Evolutionary conservation across 2,888 invertebrate genomes (phyloP).

Genomic region (Drosophila mimetica): DNA sequence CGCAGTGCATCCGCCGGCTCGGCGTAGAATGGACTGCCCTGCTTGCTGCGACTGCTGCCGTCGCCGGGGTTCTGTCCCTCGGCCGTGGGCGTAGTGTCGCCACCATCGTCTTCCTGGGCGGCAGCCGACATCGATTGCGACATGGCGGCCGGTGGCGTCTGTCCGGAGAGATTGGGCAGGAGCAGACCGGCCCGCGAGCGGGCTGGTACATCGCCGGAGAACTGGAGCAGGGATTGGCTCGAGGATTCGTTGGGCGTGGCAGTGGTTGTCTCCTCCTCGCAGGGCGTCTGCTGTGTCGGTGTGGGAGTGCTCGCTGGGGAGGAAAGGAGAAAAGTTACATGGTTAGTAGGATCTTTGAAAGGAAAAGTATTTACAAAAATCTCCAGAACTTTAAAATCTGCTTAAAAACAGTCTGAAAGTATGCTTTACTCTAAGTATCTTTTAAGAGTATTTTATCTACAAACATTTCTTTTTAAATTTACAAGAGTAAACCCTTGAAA

Average conservation of each 20-base stretch:
- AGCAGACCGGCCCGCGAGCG: slow-evolving; percentile 11
- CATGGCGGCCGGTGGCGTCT: slow-evolving; percentile 44
- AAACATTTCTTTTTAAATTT: no score
- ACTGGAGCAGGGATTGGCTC: slow-evolving; percentile 78
- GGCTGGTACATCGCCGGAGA: slow-evolving; percentile 77
- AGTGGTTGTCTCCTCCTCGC: slow-evolving; percentile 72
- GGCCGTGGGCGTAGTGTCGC: slow-evolving; percentile 82
- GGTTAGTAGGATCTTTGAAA: background rate
- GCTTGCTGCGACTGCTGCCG: slow-evolving; percentile 85
- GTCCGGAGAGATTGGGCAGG: slow-evolving; percentile 14
- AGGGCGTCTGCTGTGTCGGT: slow-evolving; percentile 83
- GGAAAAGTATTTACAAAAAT: background rate
- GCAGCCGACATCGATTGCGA: slow-evolving; percentile 71
- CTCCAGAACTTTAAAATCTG: background rate
- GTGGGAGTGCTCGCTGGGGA: slow-evolving; percentile 86
- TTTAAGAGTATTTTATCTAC: no score
- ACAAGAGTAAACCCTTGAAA: no score
- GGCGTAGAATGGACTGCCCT: slow-evolving; percentile 94
- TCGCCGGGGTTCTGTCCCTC: slow-evolving; percentile 60
- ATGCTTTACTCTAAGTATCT: no score
- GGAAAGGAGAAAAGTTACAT: background rate
- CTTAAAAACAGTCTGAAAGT: background rate
- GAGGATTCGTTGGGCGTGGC: slow-evolving; percentile 47
- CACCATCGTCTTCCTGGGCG: slow-evolving; percentile 74
- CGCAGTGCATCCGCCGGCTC: slow-evolving; percentile 94